A percentile compares a stretch with the other conserved stretches of the same genome.
Evolutionary conservation across 1,140 invertebrate species (phyloP).

Genomic region (Panagrolaimus sp.): DNA sequence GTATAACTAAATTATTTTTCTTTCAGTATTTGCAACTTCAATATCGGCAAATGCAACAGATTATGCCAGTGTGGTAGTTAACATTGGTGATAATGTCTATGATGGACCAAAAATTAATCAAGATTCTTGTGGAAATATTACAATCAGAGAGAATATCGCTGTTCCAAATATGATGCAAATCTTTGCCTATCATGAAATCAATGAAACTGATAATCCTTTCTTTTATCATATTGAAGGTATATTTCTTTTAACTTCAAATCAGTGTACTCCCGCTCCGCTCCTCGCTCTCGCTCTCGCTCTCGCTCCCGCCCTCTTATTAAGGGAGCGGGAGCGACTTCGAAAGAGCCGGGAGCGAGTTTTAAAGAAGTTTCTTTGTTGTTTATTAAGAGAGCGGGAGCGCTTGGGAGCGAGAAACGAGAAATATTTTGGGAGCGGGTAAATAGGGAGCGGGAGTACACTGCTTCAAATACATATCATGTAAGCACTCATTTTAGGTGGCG

Average conservation of each 20-base stretch:
- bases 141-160: constrained; percentile 31
- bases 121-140: constrained; percentile 31
- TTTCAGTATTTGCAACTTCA: background rate
- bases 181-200: constrained; percentile 26
- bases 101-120: constrained; percentile 34
- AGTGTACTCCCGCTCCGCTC: no score
- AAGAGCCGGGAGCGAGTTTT: no score
- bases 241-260: no score
- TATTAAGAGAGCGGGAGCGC: no score
- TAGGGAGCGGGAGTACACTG: no score
- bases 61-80: constrained; percentile 15
- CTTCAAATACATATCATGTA: no score
- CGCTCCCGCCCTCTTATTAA: no score
- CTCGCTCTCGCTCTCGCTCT: no score
- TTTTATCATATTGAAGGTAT: constrained; percentile 20
- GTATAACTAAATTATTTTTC: background rate
- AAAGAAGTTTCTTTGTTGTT: no score
- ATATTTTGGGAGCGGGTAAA: no score
- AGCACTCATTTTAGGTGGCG: constrained; percentile 23
- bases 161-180: constrained; percentile 22
- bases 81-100: background rate
- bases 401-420: no score
- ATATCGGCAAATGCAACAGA: constrained; percentile 16
- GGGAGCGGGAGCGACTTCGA: no score
- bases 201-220: background rate